These are phyloP conservation scores for Lophotriccus pileatus DNA, from an alignment of 2,797 vertebrate species.

Conservation along the genomic window DNA sequence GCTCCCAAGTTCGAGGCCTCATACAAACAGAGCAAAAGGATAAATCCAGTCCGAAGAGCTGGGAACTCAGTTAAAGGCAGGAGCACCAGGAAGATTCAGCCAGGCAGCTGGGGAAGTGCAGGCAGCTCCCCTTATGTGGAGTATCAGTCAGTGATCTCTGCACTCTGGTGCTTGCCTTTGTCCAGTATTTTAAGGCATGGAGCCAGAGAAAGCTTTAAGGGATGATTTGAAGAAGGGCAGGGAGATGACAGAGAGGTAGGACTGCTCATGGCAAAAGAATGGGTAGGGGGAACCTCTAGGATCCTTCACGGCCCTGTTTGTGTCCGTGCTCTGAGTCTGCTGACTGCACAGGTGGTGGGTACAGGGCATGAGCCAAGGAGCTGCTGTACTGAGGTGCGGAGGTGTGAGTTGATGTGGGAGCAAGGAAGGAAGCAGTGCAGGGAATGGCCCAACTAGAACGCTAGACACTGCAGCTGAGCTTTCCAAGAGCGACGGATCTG, in stretches of 20 bases:
- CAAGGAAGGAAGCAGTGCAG: neutral
- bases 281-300: neutral
- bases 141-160: neutral
- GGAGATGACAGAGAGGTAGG: neutral
- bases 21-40: neutral
- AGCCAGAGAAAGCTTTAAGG: neutral
- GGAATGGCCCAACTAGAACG: neutral
- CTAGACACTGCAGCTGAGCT: neutral
- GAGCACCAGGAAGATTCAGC: neutral
- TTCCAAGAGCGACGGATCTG: accelerated
- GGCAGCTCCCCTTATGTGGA: accelerated
- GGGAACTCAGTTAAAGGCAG: neutral
- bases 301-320: neutral
- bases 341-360: accelerated
- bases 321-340: neutral
- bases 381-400: neutral
- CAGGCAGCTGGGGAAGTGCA: neutral
- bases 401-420: neutral
- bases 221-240: neutral
- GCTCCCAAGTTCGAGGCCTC: neutral
- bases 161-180: neutral
- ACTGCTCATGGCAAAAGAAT: neutral
- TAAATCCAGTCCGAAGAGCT: neutral
- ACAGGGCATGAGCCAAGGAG: neutral
- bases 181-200: neutral